phyloP scores from a whole-genome alignment of 2,113 vertebrate genomes.

The Eira barbara region DNA sequence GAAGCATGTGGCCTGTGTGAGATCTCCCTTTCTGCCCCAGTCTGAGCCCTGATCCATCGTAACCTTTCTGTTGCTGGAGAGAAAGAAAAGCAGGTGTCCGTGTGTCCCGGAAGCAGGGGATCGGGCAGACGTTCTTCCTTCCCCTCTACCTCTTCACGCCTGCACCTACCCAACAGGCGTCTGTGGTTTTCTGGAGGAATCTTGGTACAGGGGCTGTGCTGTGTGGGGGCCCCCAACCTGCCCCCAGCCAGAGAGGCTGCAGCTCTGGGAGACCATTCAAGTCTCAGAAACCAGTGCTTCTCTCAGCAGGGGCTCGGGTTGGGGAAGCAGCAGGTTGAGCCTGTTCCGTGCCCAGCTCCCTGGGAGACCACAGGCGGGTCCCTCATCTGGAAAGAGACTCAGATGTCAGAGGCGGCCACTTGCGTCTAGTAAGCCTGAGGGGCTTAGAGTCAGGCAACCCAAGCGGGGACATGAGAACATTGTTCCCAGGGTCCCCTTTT shows the following conservation, averaged over 20 bases:
- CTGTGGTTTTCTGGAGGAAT: not conserved
- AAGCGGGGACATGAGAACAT: not conserved
- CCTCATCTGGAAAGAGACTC: not conserved
- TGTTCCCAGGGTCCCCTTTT: not conserved
- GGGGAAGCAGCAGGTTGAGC: not conserved
- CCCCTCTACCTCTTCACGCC: accelerated
- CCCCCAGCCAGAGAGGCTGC: not conserved
- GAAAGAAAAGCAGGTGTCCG: not conserved
- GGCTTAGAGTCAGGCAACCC: not conserved
- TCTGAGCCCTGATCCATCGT: not conserved
- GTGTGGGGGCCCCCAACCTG: not conserved
- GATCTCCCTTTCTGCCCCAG: not conserved
- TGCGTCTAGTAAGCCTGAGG: not conserved
- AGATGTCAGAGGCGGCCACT: not conserved
- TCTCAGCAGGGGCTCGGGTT: not conserved
- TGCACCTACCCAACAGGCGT: accelerated
- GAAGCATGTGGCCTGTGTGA: not conserved
- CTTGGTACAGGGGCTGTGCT: not conserved
- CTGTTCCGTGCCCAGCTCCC: not conserved
- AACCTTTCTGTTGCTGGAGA: not conserved
- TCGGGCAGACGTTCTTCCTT: not conserved
- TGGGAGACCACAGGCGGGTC: accelerated
- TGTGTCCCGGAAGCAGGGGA: not conserved
- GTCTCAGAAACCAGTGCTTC: not conserved
- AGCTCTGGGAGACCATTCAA: not conserved